Percentiles rank a stretch among this genome's conserved stretches.
Conservation (phyloP, 92 coral and sea anemone species). For the Actinostola sp. region DNA sequence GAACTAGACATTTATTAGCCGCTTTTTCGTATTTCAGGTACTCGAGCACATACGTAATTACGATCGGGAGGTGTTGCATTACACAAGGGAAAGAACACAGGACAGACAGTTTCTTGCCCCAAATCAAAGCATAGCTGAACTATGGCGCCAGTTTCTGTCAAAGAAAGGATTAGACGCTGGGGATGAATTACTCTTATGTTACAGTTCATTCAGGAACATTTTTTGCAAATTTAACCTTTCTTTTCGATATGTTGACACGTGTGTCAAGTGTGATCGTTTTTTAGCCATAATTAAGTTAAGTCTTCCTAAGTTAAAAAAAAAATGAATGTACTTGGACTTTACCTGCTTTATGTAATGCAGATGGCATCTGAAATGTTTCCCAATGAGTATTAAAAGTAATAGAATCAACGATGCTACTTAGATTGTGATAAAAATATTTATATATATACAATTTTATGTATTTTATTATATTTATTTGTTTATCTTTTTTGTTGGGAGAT, state of each 20-base stretch:
- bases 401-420: too few relatives aligned
- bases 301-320: slow-evolving; percentile 16
- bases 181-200: slow-evolving; percentile 20
- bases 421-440: too few relatives aligned
- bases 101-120: slow-evolving; percentile 35
- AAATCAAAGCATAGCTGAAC: slow-evolving; percentile 13
- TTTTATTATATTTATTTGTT: too few relatives aligned
- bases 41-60: slow-evolving; percentile 20
- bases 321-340: too few relatives aligned
- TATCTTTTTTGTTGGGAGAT: too few relatives aligned
- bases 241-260: slow-evolving; percentile 29
- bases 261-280: slow-evolving; percentile 20
- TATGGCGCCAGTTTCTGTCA: slow-evolving; percentile 26
- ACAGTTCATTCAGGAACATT: slow-evolving; percentile 25
- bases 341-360: too few relatives aligned
- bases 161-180: neutral
- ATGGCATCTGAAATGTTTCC: too few relatives aligned
- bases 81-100: slow-evolving; percentile 21
- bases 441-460: too few relatives aligned
- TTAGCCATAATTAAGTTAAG: slow-evolving; percentile 15
- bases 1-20: neutral
- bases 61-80: slow-evolving; percentile 25
- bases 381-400: too few relatives aligned
- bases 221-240: slow-evolving; percentile 26
- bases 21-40: neutral